These are phyloP conservation scores for Phengaris alcon DNA, from an alignment of 2,888 invertebrate genomes.

Conservation along the genomic window DNA sequence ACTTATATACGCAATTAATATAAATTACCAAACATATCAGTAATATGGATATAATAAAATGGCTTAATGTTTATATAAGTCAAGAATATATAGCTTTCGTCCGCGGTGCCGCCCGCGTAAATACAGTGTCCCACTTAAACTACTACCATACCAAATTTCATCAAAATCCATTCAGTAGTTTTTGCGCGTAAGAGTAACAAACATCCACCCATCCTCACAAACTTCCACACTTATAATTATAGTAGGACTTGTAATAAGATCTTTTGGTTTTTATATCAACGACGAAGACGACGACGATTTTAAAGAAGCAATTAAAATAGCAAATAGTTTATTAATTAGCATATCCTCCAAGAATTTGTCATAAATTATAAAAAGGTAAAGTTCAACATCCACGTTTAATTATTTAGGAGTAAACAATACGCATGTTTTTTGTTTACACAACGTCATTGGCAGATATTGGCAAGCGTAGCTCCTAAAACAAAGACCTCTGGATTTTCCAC, in stretches of 20 bases:
- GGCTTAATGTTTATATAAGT: too few relatives aligned
- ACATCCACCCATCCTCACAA: too few relatives aligned
- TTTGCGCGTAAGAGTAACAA: too few relatives aligned
- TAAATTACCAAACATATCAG: background rate
- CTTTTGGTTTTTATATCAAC: background rate
- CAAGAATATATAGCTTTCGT: too few relatives aligned
- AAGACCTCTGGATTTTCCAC: conserved; percentile 57
- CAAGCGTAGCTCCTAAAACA: conserved; percentile 46
- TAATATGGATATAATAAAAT: too few relatives aligned
- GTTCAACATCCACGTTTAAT: background rate
- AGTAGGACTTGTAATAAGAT: background rate
- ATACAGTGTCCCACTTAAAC: too few relatives aligned
- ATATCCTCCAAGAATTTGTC: conserved; percentile 11
- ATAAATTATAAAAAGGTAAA: conserved; percentile 12
- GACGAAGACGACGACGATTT: too few relatives aligned
- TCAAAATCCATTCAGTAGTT: too few relatives aligned
- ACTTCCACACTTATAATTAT: too few relatives aligned
- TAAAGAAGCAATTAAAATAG: background rate
- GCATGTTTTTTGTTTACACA: conserved; percentile 14
- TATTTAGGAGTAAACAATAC: background rate
- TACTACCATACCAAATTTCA: too few relatives aligned
- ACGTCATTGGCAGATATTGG: conserved; percentile 34
- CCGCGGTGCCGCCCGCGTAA: too few relatives aligned
- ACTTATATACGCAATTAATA: background rate
- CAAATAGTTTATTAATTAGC: conserved; percentile 5